Conservation (phyloP, 2,888 invertebrate species). For the Acanthopleura granulata region DNA sequence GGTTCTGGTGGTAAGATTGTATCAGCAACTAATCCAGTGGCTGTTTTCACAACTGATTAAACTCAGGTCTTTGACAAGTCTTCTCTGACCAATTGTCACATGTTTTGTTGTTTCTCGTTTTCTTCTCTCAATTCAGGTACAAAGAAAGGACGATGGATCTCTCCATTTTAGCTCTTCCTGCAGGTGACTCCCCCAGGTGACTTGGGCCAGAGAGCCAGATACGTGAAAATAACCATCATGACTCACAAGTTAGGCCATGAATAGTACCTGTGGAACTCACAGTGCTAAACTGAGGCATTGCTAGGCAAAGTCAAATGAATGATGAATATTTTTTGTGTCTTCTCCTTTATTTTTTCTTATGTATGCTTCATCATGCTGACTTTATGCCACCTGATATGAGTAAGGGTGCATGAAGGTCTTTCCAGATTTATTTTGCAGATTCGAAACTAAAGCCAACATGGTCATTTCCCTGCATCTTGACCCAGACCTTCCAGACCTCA, state of each 20-base stretch:
- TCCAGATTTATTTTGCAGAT: not conserved
- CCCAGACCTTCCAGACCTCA: too few relatives aligned
- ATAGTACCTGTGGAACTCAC: too few relatives aligned
- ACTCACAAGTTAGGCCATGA: too few relatives aligned
- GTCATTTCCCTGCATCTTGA: too few relatives aligned
- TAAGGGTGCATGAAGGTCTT: not conserved
- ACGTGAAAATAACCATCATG: too few relatives aligned
- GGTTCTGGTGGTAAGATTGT: slow-evolving; percentile 12
- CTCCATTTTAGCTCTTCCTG: too few relatives aligned
- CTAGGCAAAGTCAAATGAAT: too few relatives aligned
- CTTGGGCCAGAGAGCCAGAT: too few relatives aligned
- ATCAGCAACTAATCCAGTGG: not conserved
- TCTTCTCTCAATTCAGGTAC: not conserved
- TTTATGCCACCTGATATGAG: not conserved
- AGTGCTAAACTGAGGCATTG: too few relatives aligned
- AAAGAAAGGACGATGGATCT: not conserved
- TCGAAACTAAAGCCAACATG: not conserved
- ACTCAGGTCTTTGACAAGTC: not conserved
- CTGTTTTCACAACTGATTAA: not conserved
- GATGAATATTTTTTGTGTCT: not conserved
- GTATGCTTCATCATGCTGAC: not conserved
- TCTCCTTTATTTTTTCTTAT: not conserved
- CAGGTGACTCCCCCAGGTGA: too few relatives aligned
- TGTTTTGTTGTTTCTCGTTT: not conserved
- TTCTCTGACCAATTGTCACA: not conserved